These are phyloP conservation scores for Phocoena phocoena DNA, from an alignment of 2,113 vertebrate species.

Conservation along the genomic window DNA sequence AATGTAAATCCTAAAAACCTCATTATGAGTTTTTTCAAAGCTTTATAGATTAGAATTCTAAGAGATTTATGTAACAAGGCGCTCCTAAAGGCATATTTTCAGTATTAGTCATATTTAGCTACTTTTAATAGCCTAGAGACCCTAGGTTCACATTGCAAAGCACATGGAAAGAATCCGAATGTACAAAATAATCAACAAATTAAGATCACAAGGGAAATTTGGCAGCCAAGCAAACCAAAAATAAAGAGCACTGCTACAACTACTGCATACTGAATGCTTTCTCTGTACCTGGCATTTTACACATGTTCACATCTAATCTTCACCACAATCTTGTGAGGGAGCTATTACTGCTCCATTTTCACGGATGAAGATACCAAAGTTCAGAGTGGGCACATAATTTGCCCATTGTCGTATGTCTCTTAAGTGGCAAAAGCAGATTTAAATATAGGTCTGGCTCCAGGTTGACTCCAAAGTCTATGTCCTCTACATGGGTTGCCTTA, in stretches of 20 bases:
- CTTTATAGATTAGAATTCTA: constrained; percentile 16
- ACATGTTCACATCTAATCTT: neutral
- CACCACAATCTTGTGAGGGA: neutral
- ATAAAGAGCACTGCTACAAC: neutral
- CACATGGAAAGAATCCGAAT: neutral
- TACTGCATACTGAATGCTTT: neutral
- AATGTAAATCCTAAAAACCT: constrained; percentile 20
- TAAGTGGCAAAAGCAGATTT: neutral
- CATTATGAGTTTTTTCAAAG: constrained; percentile 40
- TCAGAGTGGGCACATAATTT: neutral
- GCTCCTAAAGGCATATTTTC: constrained; percentile 13
- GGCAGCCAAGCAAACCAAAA: constrained; percentile 9
- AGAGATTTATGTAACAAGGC: constrained; percentile 6
- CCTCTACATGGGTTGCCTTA: neutral
- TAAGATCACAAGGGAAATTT: constrained; percentile 29
- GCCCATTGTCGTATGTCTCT: neutral
- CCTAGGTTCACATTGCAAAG: constrained; percentile 14
- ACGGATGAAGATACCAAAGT: neutral
- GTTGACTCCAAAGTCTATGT: neutral
- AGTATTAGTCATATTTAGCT: constrained; percentile 44
- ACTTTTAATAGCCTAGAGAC: constrained; percentile 38
- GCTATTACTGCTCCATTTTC: neutral
- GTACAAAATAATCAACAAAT: constrained; percentile 48
- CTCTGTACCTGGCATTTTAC: neutral
- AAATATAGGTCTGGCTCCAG: neutral